These are phyloP conservation scores for Nomia melanderi DNA, from an alignment of 1,140 invertebrate species.

Conservation along the genomic window DNA sequence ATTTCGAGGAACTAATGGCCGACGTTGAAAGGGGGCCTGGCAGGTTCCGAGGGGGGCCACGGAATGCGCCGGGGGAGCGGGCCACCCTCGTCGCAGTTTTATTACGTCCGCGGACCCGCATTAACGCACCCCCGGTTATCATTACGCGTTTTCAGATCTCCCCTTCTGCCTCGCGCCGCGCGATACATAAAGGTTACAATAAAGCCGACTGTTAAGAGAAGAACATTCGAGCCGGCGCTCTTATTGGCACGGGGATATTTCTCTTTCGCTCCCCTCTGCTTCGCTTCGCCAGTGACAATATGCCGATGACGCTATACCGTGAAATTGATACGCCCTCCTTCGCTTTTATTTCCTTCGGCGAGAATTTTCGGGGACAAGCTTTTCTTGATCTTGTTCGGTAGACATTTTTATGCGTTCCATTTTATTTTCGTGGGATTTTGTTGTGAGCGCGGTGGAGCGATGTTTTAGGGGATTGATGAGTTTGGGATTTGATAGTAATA, in stretches of 20 bases:
- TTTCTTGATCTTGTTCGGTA: not conserved
- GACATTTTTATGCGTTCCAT: too few relatives aligned
- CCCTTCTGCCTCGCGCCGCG: slow-evolving; percentile 14
- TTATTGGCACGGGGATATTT: slow-evolving; percentile 12
- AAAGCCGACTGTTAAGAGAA: slow-evolving; percentile 26
- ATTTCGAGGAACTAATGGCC: slow-evolving; percentile 50
- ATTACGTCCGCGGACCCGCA: slow-evolving; percentile 50
- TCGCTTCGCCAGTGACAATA: not conserved
- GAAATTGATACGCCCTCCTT: not conserved
- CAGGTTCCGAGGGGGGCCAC: not conserved
- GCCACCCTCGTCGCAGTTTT: slow-evolving; percentile 46
- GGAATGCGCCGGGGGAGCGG: slow-evolving; percentile 1
- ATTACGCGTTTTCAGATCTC: slow-evolving; percentile 45
- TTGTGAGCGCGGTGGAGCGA: too few relatives aligned
- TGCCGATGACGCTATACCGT: not conserved
- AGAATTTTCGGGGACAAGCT: not conserved
- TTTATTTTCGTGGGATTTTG: too few relatives aligned
- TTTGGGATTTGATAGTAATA: too few relatives aligned
- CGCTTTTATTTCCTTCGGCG: not conserved
- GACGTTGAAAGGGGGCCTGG: slow-evolving; percentile 27
- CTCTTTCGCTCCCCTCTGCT: not conserved
- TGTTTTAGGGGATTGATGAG: too few relatives aligned
- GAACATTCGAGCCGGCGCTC: not conserved
- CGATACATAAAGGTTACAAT: slow-evolving; percentile 44
- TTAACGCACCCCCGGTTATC: slow-evolving; percentile 59